Percentiles rank a stretch among this genome's conserved stretches.
Evolutionary conservation across 2,888 invertebrate genomes (phyloP).

Genomic region (Lymantria dispar): DNA sequence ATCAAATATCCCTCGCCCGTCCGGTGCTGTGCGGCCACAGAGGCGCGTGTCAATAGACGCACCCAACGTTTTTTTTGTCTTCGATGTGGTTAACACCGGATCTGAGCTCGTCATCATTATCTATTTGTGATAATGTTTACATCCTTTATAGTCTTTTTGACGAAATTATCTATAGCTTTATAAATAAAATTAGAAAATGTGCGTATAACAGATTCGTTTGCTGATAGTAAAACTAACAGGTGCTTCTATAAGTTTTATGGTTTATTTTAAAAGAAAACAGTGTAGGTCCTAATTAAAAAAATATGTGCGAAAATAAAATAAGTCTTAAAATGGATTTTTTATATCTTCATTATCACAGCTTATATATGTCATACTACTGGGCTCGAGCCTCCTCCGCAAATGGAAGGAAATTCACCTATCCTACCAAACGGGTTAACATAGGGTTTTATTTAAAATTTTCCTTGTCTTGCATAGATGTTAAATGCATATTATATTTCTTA

Average conservation of each 20-base stretch:
- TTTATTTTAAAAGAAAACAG: background rate
- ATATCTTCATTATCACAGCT: too few species aligned
- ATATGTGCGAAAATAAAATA: too few species aligned
- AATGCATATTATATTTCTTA: too few species aligned
- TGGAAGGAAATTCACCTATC: too few species aligned
- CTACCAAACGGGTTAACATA: too few species aligned
- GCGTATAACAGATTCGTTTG: background rate
- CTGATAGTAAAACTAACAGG: background rate
- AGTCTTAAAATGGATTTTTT: too few species aligned
- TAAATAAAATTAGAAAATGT: conserved; percentile 1
- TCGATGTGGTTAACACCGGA: conserved; percentile 31
- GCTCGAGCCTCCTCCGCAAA: too few species aligned
- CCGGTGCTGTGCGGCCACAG: conserved; percentile 34
- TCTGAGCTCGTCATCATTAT: conserved; percentile 23
- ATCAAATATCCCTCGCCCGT: conserved; percentile 15
- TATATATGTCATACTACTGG: too few species aligned
- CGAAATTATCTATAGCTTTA: background rate
- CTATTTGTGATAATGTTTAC: conserved; percentile 16
- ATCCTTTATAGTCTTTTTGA: conserved; percentile 14
- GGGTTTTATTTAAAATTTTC: too few species aligned
- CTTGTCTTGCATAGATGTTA: too few species aligned
- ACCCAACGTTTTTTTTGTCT: conserved; percentile 30
- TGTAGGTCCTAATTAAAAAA: too few species aligned
- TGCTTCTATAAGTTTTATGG: background rate
- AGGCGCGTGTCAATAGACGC: conserved; percentile 46